These are phyloP conservation scores for Butastur rufipennis DNA, from an alignment of 2,113 vertebrate species.

Conservation along the genomic window DNA sequence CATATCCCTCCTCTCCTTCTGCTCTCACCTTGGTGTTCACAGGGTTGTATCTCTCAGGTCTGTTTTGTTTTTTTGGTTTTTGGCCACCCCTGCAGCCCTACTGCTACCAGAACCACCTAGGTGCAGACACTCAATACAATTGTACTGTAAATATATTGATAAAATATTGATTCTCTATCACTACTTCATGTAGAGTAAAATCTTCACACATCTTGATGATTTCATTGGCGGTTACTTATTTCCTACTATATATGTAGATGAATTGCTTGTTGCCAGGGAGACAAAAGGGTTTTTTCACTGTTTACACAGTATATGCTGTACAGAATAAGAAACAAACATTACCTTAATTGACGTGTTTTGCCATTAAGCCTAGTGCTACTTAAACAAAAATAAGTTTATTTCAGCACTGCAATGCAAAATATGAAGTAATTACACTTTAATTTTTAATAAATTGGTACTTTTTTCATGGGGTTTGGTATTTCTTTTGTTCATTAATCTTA, in stretches of 20 bases:
- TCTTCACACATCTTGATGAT: background rate
- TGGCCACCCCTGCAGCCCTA: background rate
- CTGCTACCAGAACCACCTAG: background rate
- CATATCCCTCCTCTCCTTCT: background rate
- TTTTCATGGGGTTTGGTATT: background rate
- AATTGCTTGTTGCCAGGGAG: constrained; percentile 51
- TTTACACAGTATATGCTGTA: background rate
- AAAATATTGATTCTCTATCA: background rate
- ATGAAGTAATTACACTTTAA: background rate
- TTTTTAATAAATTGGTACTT: background rate
- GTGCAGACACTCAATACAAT: background rate
- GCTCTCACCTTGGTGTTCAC: background rate
- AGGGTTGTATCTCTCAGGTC: background rate
- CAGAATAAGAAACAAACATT: constrained; percentile 29
- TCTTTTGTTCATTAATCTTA: background rate
- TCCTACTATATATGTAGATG: background rate
- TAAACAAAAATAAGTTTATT: background rate
- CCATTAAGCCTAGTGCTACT: background rate
- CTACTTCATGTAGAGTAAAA: background rate
- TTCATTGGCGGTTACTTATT: constrained; percentile 14
- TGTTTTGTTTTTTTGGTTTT: too few species aligned
- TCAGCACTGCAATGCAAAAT: background rate
- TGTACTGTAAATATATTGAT: background rate
- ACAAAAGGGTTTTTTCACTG: background rate
- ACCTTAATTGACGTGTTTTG: background rate